These are phyloP conservation scores for Clarias gariepinus DNA, from an alignment of 2,113 vertebrate genomes.

Conservation along the genomic window DNA sequence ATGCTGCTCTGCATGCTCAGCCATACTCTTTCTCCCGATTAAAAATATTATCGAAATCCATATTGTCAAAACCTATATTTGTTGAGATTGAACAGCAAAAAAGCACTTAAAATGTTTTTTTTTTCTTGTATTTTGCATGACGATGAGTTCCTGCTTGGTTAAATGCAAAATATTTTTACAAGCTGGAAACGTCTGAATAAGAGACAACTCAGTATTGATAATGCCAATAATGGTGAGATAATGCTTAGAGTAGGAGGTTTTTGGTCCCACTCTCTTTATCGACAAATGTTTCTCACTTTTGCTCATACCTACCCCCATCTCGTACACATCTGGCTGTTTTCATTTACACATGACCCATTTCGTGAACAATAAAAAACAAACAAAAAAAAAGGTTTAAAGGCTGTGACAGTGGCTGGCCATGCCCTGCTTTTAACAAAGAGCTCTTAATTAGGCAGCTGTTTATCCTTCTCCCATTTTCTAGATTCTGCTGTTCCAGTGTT, in stretches of 20 bases:
- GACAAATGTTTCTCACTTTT: conserved; percentile 4
- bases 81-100: background rate
- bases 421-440: conserved; percentile 69
- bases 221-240: no score
- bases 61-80: background rate
- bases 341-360: conserved; percentile 67
- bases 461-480: conserved; percentile 50
- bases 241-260: background rate
- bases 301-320: conserved; percentile 45
- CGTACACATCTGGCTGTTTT: conserved; percentile 49
- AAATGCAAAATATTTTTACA: conserved; percentile 3
- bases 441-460: conserved; percentile 72
- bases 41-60: background rate
- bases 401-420: conserved; percentile 56
- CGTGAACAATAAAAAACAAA: conserved; percentile 53
- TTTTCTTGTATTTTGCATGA: background rate
- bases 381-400: conserved; percentile 51
- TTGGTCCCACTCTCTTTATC: conserved; percentile 18
- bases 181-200: conserved; percentile 54
- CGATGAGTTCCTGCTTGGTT: conserved; percentile 14
- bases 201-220: conserved; percentile 58
- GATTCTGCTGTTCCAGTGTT: conserved; percentile 55
- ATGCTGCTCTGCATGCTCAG: background rate
- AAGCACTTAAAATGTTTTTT: background rate
- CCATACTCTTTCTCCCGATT: background rate